Evolutionary conservation across 2,888 invertebrate genomes (phyloP), one percentile per base, ranked within the genome.

Genomic region (Lapara coniferarum): DNA sequence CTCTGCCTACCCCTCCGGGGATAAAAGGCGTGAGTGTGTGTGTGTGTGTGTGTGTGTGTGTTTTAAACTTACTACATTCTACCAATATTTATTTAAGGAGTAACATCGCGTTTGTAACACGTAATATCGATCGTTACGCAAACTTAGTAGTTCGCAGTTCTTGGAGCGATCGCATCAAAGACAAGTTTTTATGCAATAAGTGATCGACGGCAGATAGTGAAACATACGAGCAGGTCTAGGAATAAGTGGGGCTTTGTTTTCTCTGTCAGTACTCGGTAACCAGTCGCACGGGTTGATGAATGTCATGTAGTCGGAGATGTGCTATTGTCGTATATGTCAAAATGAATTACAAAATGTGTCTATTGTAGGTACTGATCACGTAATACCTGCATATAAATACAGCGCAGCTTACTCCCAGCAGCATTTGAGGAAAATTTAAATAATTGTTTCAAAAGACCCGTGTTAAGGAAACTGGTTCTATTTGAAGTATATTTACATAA

Each of bases 231-330:
- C 16, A 46, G 10, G 63, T 63, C 63, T 63, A 63, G 13, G 3
- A 59, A 59, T 63, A 63, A 63, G 63, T 63, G 63, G 63, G 63
- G 46, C 63, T 63, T 63, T 63, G 63, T 63, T 63, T 63, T 63
- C 63, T 63, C 63, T 49, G 46, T 13, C 63, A 13, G 63, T 37
- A 37, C 37, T 37, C 37, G 5, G 5, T 49, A 49, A 55, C 63
- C 6, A 19, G 46, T 63, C 77, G 78, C 78, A 78, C 78, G 78
- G 78, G 77, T 78, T 78, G 72, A 66, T 72, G 66, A 70, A 70
- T 70, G 72, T 72, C 69, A 69, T 74, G 74, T 69, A 12, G 74
- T 69, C 49, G 59, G 67, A 73, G 74, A 68, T 46, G 19, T 19
- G 13, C 63, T 63, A 63, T 25, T 63, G 49, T 63, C 19, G 49